These are phyloP conservation scores for Phasianus colchicus DNA, from an alignment of 2,113 vertebrate genomes.

Conservation along the genomic window DNA sequence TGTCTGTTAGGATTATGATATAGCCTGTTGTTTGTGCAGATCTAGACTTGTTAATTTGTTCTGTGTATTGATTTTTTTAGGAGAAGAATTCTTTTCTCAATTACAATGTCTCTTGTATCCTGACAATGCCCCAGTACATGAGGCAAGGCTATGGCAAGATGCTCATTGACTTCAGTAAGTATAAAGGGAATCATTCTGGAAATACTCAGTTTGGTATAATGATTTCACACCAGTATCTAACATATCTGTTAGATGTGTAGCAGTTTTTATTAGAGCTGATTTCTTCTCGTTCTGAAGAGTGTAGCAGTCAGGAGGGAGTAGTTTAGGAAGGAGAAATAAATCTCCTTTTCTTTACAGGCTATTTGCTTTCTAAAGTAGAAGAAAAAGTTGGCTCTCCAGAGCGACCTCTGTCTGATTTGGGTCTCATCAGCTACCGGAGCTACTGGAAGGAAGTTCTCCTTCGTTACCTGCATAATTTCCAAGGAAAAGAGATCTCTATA, in stretches of 20 bases:
- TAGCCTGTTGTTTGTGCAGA: not conserved
- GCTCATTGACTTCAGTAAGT: slow-evolving; percentile 99
- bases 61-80: slow-evolving; percentile 74
- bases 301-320: not conserved
- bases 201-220: not conserved
- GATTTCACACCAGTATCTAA: not conserved
- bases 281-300: not conserved
- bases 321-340: not conserved
- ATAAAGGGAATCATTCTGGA: not conserved
- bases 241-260: not conserved
- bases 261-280: accelerated
- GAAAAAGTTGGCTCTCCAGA: slow-evolving; percentile 98
- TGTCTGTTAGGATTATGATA: not conserved
- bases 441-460: slow-evolving; percentile 99
- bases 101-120: slow-evolving; percentile 98
- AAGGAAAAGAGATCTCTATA: slow-evolving; percentile 99
- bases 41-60: not conserved
- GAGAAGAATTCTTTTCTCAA: slow-evolving; percentile 99
- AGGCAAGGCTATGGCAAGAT: slow-evolving; percentile 98
- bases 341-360: slow-evolving; percentile 80
- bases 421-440: slow-evolving; percentile 98
- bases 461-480: slow-evolving; percentile 95
- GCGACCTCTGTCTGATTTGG: slow-evolving; percentile 93
- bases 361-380: slow-evolving; percentile 97
- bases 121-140: slow-evolving; percentile 99